These are phyloP conservation scores for Polylopha cassiicola DNA, from an alignment of 2,888 invertebrate species.

Conservation along the genomic window DNA sequence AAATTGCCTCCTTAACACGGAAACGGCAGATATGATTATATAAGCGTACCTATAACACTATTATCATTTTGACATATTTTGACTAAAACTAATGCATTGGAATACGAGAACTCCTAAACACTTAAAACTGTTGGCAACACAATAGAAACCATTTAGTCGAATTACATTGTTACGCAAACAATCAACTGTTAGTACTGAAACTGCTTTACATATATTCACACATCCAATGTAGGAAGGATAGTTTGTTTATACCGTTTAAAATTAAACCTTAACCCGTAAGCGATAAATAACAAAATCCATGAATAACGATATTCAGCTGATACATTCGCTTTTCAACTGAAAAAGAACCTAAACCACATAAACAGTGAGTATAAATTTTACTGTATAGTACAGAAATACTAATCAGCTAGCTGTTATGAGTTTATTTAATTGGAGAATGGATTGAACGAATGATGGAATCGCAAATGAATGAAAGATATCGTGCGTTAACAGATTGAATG, in stretches of 20 bases:
- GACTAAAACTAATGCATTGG: neutral
- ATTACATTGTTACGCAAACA: conserved; percentile 20
- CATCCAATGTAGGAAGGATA: conserved; percentile 12
- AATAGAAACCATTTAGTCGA: conserved; percentile 13
- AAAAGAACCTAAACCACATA: neutral
- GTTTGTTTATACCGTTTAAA: neutral
- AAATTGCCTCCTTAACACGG: too few relatives aligned
- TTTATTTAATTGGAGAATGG: conserved; percentile 20
- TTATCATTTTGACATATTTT: neutral
- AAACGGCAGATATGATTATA: too few relatives aligned
- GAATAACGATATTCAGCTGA: neutral
- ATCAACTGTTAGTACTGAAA: conserved; percentile 10
- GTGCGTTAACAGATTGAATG: too few relatives aligned
- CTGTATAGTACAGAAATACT: conserved; percentile 3
- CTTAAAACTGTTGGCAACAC: conserved; percentile 2
- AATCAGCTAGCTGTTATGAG: conserved; percentile 11
- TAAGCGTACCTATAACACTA: too few relatives aligned
- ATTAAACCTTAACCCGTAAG: neutral
- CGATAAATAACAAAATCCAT: neutral
- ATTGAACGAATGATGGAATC: conserved; percentile 17
- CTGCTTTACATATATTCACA: conserved; percentile 18
- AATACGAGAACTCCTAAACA: conserved; percentile 6
- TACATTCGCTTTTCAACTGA: neutral
- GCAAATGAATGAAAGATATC: conserved; percentile 3
- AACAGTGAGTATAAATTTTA: neutral